Evolutionary conservation across 2,888 invertebrate genomes (phyloP), one percentile per base, ranked within the genome.

Genomic region (Cryptops parisi): DNA sequence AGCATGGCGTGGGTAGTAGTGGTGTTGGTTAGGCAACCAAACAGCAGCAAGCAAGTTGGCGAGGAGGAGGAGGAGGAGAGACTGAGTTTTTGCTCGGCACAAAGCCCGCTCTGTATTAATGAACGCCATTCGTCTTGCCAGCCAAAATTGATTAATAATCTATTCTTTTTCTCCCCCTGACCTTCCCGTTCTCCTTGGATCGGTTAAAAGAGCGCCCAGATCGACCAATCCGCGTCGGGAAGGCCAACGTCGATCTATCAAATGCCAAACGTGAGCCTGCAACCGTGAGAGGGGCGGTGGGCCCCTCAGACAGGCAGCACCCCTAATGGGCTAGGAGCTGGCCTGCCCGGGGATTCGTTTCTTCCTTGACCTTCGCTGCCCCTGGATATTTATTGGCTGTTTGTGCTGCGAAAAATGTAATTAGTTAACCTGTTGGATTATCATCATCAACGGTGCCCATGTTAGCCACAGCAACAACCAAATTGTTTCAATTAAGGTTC

Each of bases 101-200:
- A 49, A 49, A 49, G 49, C 40, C 49, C 24, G 38, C 23, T 49
- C 49, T 49, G 38, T 49, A 49, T 51, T 51, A 51, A 51, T 51
- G 51, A 51, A 51, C 26, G 25, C 51, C 51, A 51, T 51, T 51
- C 44, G 51, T 51, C 51, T 51, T 51, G 51, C 51, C 51, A 51
- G 43, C 23, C 43, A 51, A 51, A 51, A 43, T 51, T 51, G 51
- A 51, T 51, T 51, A 51, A 51, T 51, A 51, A 51, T 44, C 51
- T 44, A 51, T 51, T 51, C 51, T 51, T 51, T 51, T 51, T 51
- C 22, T 51, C 22, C 44, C 24, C 44, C 44, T 51, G 51, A 51
- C 51, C 51, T 51, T 43, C 51, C 43, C 44, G 46, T 46, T 46
- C 46, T 46, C 46, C 46, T 46, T 51, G 44, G 43, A 51, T 51